Percentiles rank a stretch among this genome's conserved stretches.
phyloP scores from a whole-genome alignment of 2,113 vertebrate species.

The Xerus inauris region DNA sequence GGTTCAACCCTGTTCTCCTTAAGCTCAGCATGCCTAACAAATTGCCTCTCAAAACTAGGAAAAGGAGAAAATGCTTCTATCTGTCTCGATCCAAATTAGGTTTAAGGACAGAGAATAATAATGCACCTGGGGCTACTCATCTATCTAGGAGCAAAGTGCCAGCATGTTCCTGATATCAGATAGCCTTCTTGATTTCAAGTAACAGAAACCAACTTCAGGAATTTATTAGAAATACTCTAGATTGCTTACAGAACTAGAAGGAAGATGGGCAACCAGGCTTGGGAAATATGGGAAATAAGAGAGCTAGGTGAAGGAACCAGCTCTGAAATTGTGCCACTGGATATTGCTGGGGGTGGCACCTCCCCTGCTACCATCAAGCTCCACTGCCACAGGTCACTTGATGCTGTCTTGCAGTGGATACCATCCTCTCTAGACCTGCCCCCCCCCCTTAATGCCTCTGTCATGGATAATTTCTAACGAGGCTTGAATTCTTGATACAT shows the following conservation, averaged over 20 bases:
- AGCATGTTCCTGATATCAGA: neutral
- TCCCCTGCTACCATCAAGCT: accelerated
- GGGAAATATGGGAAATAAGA: neutral
- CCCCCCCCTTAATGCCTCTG: neutral
- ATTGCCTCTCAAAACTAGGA: neutral
- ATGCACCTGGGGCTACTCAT: neutral
- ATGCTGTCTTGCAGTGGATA: neutral
- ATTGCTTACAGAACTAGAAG: neutral
- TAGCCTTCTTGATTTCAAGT: neutral
- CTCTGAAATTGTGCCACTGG: no score
- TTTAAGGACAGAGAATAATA: neutral
- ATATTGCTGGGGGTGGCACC: no score
- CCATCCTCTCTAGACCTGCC: neutral
- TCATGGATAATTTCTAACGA: neutral
- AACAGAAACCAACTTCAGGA: neutral
- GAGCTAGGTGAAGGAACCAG: neutral
- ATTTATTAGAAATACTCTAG: neutral
- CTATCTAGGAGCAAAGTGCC: neutral
- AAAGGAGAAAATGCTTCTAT: neutral
- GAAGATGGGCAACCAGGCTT: neutral
- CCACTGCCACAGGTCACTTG: neutral
- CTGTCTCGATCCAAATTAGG: neutral
- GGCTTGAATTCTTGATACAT: neutral
- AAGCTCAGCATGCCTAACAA: neutral
- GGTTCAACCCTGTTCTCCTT: neutral